Percentiles rank a stretch among this genome's conserved stretches.
Evolutionary conservation across 2,797 vertebrate species (phyloP).

Genomic region (Thamnophis elegans): DNA sequence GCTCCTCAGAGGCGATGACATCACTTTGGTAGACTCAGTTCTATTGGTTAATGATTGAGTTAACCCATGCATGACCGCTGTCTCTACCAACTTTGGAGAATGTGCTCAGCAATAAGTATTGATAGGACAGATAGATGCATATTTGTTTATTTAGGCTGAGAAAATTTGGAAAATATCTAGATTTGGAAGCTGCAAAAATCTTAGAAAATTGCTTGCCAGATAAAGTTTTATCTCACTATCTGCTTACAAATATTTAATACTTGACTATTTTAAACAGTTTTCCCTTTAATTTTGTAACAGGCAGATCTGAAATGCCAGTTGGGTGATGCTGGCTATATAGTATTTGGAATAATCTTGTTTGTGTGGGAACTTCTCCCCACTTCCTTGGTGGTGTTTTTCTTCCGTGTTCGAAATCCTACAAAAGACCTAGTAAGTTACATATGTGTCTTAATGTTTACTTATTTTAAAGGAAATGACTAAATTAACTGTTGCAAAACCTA

Average conservation of each 20-base stretch:
- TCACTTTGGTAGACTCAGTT: too few relatives aligned
- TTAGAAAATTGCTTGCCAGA: neutral
- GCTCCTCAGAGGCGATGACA: too few relatives aligned
- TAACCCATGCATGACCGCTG: too few relatives aligned
- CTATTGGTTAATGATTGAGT: too few relatives aligned
- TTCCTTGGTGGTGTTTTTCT: slow-evolving; percentile 91
- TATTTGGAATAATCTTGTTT: slow-evolving; percentile 92
- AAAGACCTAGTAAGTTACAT: slow-evolving; percentile 82
- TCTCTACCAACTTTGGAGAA: too few relatives aligned
- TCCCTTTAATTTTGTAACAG: slow-evolving; percentile 68
- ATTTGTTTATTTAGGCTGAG: neutral
- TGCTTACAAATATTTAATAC: neutral
- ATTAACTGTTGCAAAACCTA: neutral
- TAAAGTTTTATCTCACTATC: neutral
- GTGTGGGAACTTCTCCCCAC: slow-evolving; percentile 95
- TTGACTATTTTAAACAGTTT: slow-evolving; percentile 4
- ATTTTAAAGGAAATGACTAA: neutral
- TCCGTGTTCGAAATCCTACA: slow-evolving; percentile 86
- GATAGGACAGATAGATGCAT: neutral
- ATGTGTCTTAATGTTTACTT: neutral
- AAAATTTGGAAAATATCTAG: neutral
- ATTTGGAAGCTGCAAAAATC: neutral
- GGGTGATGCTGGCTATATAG: slow-evolving; percentile 87
- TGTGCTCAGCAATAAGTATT: neutral
- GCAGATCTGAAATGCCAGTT: slow-evolving; percentile 89